These are phyloP conservation scores for Temnothorax unifasciatus DNA, from an alignment of 2,888 invertebrate species.

Conservation along the genomic window DNA sequence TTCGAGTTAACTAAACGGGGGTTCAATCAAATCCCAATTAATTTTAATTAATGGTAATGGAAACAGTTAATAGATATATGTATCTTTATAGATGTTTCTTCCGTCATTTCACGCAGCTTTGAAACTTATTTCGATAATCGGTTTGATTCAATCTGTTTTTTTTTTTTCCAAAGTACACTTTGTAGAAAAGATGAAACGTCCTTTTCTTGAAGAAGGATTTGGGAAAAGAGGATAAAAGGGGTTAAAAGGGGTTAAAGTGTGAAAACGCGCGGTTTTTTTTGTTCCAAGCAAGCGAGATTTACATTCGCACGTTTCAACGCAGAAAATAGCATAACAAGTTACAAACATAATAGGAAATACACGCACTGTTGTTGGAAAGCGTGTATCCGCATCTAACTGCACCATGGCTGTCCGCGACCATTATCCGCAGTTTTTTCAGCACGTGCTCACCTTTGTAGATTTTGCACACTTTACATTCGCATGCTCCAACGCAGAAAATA, in stretches of 20 bases:
- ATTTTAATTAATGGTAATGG: background rate
- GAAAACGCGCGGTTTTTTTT: background rate
- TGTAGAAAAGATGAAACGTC: background rate
- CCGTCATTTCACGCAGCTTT: background rate
- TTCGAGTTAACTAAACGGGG: background rate
- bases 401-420: background rate
- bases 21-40: background rate
- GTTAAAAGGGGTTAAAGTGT: background rate
- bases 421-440: background rate
- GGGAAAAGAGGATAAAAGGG: background rate
- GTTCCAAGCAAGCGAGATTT: constrained; percentile 29
- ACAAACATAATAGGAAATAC: constrained; percentile 10
- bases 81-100: background rate
- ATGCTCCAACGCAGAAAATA: background rate
- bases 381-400: background rate
- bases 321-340: background rate
- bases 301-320: constrained; percentile 5
- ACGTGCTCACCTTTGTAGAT: background rate
- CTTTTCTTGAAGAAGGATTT: background rate
- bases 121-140: background rate
- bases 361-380: background rate
- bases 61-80: background rate
- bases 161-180: background rate
- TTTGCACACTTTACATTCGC: constrained; percentile 22
- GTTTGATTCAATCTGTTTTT: background rate